A percentile compares a stretch with the other conserved stretches of the same genome.
These are phyloP conservation scores for Leguminivora glycinivorella DNA, from an alignment of 1,140 invertebrate species.

Conservation along the genomic window DNA sequence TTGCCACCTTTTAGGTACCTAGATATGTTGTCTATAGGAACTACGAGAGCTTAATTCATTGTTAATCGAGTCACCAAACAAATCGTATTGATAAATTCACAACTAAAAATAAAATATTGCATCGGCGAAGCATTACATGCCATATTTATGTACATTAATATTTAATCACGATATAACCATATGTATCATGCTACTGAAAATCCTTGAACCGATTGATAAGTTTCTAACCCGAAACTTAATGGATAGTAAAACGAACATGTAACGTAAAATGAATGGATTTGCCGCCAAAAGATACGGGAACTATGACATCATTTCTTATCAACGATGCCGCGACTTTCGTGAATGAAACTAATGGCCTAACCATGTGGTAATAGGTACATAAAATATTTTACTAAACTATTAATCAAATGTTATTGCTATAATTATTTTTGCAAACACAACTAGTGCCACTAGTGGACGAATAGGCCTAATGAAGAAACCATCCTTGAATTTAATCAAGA, in stretches of 20 bases:
- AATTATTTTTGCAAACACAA: not conserved
- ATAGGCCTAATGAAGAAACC: conserved; percentile 4
- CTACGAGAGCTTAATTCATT: too few relatives aligned
- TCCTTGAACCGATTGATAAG: too few relatives aligned
- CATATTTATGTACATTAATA: too few relatives aligned
- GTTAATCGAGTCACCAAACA: too few relatives aligned
- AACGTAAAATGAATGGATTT: not conserved
- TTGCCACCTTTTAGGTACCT: too few relatives aligned
- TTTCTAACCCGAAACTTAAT: not conserved
- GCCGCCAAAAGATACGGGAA: not conserved
- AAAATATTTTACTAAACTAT: not conserved
- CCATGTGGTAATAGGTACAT: conserved; percentile 27
- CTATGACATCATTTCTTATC: too few relatives aligned
- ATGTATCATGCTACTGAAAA: too few relatives aligned
- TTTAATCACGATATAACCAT: too few relatives aligned
- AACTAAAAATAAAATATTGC: not conserved
- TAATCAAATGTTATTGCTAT: not conserved
- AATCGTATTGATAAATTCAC: not conserved
- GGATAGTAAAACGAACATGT: too few relatives aligned
- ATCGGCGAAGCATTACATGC: too few relatives aligned
- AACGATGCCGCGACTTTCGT: not conserved
- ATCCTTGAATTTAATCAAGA: not conserved
- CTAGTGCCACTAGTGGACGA: not conserved
- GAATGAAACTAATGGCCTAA: conserved; percentile 2
- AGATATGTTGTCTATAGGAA: too few relatives aligned